phyloP scores from a whole-genome alignment of 92 coral and sea anemone species.

The Zoanthus solanderi region DNA sequence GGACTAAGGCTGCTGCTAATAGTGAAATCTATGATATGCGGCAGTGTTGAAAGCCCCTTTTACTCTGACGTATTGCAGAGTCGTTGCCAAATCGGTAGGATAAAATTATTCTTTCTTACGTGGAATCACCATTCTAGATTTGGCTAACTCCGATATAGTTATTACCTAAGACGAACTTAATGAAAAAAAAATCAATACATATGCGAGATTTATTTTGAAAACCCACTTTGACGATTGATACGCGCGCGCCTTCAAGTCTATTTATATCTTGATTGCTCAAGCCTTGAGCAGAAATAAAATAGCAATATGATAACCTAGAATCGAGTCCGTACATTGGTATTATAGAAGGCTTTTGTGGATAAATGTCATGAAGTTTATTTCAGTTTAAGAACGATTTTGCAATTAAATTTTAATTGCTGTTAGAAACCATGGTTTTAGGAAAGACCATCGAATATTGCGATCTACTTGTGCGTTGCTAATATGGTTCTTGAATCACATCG shows the following conservation, averaged over 20 bases:
- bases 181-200: slow-evolving; percentile 14
- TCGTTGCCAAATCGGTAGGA: neutral
- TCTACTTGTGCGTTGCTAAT: neutral
- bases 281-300: slow-evolving; percentile 19
- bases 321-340: neutral
- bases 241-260: slow-evolving; percentile 24
- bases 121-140: neutral
- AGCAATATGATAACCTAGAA: neutral
- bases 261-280: slow-evolving; percentile 11
- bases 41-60: slow-evolving; percentile 35
- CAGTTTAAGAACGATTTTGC: slow-evolving; percentile 23
- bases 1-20: slow-evolving; percentile 19
- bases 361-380: slow-evolving; percentile 23
- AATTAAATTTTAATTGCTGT: slow-evolving; percentile 41
- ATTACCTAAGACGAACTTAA: slow-evolving; percentile 14
- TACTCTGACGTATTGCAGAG: neutral
- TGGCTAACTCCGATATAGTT: slow-evolving; percentile 16
- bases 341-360: neutral
- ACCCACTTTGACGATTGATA: slow-evolving; percentile 4
- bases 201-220: slow-evolving; percentile 13
- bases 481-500: slow-evolving; percentile 7
- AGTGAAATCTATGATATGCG: slow-evolving; percentile 33
- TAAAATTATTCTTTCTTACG: neutral
- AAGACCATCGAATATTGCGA: slow-evolving; percentile 30
- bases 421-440: neutral